Conservation (phyloP, 2,797 vertebrate species). For the Falco peregrinus region DNA sequence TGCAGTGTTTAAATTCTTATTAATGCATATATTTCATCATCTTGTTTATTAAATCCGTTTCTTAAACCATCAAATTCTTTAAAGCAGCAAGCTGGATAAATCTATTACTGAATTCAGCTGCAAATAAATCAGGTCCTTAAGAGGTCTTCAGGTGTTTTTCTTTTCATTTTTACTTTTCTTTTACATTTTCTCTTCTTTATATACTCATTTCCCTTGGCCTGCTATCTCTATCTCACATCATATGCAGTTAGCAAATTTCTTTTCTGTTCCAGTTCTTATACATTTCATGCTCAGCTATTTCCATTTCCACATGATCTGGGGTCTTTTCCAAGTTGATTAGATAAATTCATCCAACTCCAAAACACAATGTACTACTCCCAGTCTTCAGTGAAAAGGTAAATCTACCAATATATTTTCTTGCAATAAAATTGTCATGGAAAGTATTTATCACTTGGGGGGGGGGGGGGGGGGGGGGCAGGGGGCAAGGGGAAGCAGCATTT, state of each 20-base stretch:
- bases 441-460: neutral
- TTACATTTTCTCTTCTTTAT: neutral
- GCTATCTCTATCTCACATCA: neutral
- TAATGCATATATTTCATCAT: neutral
- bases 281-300: neutral
- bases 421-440: neutral
- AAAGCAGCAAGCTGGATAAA: neutral
- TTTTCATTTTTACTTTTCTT: neutral
- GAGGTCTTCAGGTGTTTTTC: neutral
- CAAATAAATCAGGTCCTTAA: neutral
- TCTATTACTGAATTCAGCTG: neutral
- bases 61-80: neutral
- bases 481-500: rapidly evolving
- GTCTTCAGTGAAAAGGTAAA: neutral
- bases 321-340: neutral
- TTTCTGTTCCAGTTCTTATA: neutral
- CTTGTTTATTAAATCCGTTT: neutral
- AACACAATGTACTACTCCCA: rapidly evolving
- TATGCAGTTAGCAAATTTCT: neutral
- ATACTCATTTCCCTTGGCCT: neutral
- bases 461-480: too few relatives aligned
- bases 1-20: neutral
- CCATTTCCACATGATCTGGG: neutral
- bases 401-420: neutral
- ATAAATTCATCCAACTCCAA: neutral